phyloP scores from a whole-genome alignment of 2,113 vertebrate species.

The Nettapus auritus region DNA sequence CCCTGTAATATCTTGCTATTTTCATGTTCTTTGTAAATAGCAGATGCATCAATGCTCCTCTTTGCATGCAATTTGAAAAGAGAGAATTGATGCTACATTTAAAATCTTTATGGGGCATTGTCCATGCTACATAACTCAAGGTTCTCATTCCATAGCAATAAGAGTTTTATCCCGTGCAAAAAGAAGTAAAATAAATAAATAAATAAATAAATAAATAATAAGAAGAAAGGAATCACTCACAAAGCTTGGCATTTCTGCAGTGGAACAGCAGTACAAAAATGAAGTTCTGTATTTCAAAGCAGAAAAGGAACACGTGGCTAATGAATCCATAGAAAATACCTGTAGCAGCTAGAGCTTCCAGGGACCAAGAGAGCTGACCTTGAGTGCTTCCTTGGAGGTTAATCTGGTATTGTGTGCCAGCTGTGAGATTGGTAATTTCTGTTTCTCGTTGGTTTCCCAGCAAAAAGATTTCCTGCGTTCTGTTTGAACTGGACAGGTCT shows the following conservation, averaged over 20 bases:
- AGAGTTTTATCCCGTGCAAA: not conserved
- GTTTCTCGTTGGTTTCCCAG: not conserved
- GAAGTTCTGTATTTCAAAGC: not conserved
- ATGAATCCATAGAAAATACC: constrained; percentile 18
- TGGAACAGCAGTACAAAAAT: not conserved
- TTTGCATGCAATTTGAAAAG: not conserved
- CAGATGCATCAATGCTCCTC: not conserved
- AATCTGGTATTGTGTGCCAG: not conserved
- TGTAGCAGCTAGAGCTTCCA: not conserved
- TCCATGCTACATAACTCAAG: not conserved
- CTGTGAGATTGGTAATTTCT: not conserved
- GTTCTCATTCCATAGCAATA: not conserved
- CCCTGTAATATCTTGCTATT: not conserved
- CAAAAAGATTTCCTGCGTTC: not conserved
- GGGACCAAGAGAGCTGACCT: not conserved
- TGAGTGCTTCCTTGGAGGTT: not conserved
- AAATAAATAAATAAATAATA: no score
- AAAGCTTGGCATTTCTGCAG: not conserved
- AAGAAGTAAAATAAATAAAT: not conserved
- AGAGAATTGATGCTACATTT: not conserved
- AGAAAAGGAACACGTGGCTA: not conserved
- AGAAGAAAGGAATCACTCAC: not conserved
- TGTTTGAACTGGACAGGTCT: constrained; percentile 5
- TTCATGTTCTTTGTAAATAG: not conserved
- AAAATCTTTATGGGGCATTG: not conserved